Base-by-base conservation (phyloP, 2,888 invertebrate genomes). In the Cheilosia soror region DNA sequence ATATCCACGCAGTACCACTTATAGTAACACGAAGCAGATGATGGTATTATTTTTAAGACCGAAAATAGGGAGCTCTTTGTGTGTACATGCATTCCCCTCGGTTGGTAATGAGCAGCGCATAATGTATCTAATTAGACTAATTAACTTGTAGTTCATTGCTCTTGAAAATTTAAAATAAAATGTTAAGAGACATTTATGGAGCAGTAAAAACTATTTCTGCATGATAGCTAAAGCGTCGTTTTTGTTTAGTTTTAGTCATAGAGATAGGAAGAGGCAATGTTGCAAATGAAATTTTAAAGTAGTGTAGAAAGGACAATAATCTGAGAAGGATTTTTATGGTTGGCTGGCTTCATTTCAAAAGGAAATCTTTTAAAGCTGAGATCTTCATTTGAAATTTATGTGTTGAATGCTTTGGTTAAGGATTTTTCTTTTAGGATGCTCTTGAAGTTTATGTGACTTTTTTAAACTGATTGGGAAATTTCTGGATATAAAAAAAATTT, bases 61-160 rank as follows among this genome's bases (percentile, higher is more conserved):
- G 51, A 65, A 75, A 65, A 4, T 53, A 66, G 69, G 58, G 58
- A 75, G 73, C 62, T 51, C 2, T 44, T 37, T 68, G 49, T 68
- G 13, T 62, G 37, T 33, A 33, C 27, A 42, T 47, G 20, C 25
- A 31, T 37, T 44, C 5, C 13, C 37, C 29, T 40, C 37, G 9
- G 25, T 51, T 37, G 15, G 69, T 68, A 79, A 71, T 82, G 63
- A 73, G 62, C 44, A 62, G 51, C 42, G 15, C 40, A 63, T 76
- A 60, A 58, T 68, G 72, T 76, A 62, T 71, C 62, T 81, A 80
- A 85, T 85, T 85, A 77, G 72, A 81, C 76, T 85, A 81, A 85
- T 85, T 76, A 76, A 85, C 76, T 63, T 20, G 57, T 71, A 85
- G 85, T 85, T 85, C 85, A 76, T 77, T 85, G 85, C 80, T 72